Evolutionary conservation across 64 coral and sea anemone species (phyloP).

Genomic region (Actinia equina): DNA sequence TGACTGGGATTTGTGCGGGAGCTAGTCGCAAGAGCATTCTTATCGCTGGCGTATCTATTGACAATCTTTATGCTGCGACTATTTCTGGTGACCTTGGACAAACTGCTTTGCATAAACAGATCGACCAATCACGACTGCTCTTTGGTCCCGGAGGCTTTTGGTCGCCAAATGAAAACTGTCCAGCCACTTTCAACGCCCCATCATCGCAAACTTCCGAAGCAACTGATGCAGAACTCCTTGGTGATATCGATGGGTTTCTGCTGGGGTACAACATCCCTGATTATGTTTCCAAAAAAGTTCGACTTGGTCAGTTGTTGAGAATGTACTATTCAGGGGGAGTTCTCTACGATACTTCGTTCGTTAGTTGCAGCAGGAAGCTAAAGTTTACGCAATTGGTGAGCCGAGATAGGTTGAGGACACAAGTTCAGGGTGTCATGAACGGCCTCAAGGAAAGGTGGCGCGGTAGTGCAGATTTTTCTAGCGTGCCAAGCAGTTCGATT

Average conservation of each 20-base stretch:
- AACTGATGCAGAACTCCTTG: slow-evolving; percentile 49
- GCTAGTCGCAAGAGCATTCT: slow-evolving; percentile 47
- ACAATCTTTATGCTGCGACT: slow-evolving; percentile 75
- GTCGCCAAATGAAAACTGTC: slow-evolving; percentile 22
- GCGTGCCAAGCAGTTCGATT: neutral
- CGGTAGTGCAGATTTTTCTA: neutral
- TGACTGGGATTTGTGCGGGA: slow-evolving; percentile 66
- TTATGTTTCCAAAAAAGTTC: slow-evolving; percentile 52
- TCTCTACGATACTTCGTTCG: slow-evolving; percentile 49
- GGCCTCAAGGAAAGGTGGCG: neutral
- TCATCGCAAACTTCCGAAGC: slow-evolving; percentile 1
- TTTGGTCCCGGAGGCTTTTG: slow-evolving; percentile 75
- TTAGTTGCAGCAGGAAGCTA: neutral
- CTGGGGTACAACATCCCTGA: slow-evolving; percentile 37
- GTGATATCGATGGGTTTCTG: slow-evolving; percentile 74
- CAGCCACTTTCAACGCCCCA: neutral
- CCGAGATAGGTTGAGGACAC: neutral
- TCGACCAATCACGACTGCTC: neutral
- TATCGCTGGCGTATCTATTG: slow-evolving; percentile 34
- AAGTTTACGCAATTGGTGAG: neutral
- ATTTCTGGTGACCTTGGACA: slow-evolving; percentile 54
- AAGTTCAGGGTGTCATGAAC: neutral
- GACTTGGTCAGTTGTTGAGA: slow-evolving; percentile 76
- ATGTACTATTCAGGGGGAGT: slow-evolving; percentile 76
- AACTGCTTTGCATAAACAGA: slow-evolving; percentile 56